phyloP scores from a whole-genome alignment of 2,888 invertebrate species.

The Frankliniella intonsa region DNA sequence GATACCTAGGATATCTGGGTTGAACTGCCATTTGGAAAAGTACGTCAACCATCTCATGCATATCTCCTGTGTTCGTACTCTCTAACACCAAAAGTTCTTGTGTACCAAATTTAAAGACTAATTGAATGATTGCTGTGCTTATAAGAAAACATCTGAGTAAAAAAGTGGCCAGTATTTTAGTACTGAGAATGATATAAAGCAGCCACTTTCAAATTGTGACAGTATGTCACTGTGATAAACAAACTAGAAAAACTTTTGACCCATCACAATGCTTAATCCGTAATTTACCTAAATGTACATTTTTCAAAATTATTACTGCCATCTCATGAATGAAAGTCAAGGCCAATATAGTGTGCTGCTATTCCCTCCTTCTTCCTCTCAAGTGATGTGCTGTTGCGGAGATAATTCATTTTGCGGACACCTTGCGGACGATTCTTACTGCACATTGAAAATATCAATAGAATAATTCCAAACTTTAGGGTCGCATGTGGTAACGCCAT shows the following conservation, averaged over 20 bases:
- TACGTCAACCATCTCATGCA: background rate
- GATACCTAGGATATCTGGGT: background rate
- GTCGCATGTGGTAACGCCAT: slow-evolving; percentile 16
- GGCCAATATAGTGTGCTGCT: background rate
- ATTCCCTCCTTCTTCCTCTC: background rate
- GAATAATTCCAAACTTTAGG: slow-evolving; percentile 17
- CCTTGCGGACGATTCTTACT: background rate
- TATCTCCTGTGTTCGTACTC: background rate
- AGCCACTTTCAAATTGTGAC: background rate
- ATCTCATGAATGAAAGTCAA: background rate
- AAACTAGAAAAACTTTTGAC: background rate
- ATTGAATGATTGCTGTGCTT: background rate
- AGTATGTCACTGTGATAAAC: too few relatives aligned
- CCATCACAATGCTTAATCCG: background rate
- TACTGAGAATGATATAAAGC: background rate
- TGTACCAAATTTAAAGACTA: background rate
- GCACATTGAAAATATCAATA: slow-evolving; percentile 25
- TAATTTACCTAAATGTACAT: background rate
- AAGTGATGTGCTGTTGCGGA: background rate
- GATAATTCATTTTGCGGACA: background rate
- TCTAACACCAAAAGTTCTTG: background rate
- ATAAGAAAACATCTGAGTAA: background rate
- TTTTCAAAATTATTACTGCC: too few relatives aligned
- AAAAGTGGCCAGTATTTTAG: background rate
- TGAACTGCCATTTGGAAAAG: too few relatives aligned